Percentiles rank a stretch among this genome's conserved stretches.
phyloP scores from a whole-genome alignment of 1,140 invertebrate genomes.

The Chlorops oryzae region DNA sequence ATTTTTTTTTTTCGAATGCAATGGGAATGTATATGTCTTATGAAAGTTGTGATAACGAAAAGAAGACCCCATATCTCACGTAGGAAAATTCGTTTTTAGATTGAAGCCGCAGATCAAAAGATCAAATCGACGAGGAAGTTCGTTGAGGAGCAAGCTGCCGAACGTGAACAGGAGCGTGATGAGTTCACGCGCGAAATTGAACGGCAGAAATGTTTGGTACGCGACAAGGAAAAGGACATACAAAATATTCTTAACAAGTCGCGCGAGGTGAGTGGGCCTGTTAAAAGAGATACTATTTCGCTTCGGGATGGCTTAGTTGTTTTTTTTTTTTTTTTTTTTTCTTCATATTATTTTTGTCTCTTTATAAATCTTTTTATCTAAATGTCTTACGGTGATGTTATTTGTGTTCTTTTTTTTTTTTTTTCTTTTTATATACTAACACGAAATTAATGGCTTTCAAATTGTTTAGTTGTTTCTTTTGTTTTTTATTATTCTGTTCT shows the following conservation, averaged over 20 bases:
- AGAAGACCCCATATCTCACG: no score
- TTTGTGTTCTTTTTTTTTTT: not conserved
- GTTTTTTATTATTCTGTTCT: not conserved
- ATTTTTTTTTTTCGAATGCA: no score
- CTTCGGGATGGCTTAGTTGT: conserved; percentile 19
- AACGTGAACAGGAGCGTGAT: conserved; percentile 71
- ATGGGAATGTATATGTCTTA: no score
- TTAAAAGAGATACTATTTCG: no score
- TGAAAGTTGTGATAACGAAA: no score
- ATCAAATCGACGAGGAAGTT: conserved; percentile 65
- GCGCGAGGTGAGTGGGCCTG: conserved; percentile 52
- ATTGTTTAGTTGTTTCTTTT: not conserved
- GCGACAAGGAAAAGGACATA: conserved; percentile 58
- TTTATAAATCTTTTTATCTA: conserved; percentile 11
- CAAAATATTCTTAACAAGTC: conserved; percentile 52
- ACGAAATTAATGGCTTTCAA: not conserved
- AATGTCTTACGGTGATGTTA: conserved; percentile 1
- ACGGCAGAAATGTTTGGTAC: conserved; percentile 56
- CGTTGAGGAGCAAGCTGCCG: conserved; percentile 71
- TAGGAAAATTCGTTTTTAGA: no score
- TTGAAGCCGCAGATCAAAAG: conserved; percentile 74
- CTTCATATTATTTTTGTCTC: conserved; percentile 1
- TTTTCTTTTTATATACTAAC: not conserved
- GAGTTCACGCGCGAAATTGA: conserved; percentile 62
- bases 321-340: conserved; percentile 7